Evolutionary conservation across 1,140 invertebrate genomes (phyloP).

Genomic region (Bradynema listronoti): DNA sequence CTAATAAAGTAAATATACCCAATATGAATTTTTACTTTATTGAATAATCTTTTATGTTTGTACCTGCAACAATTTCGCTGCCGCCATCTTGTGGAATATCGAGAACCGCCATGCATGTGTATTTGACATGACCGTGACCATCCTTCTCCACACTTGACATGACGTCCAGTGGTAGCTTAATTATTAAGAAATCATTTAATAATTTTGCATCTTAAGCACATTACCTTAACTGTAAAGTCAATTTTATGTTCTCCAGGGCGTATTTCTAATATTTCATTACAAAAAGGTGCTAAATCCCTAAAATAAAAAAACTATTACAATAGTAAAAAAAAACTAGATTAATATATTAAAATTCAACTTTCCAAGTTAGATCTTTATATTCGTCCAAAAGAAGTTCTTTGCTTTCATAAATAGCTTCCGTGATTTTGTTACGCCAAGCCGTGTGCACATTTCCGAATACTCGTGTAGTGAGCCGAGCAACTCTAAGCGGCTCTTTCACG

Average conservation of each 20-base stretch:
- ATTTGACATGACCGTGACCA: conserved; percentile 30
- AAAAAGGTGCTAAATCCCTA: conserved; percentile 39
- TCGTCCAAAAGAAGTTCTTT: conserved; percentile 45
- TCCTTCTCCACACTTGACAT: conserved; percentile 45
- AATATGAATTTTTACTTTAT: background rate
- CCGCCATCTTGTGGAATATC: conserved; percentile 46
- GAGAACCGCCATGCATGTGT: conserved; percentile 37
- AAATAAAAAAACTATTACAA: too few species aligned
- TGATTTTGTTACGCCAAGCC: conserved; percentile 35
- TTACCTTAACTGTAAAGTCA: conserved; percentile 37
- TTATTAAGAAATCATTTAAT: background rate
- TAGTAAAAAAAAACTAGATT: conserved; percentile 1
- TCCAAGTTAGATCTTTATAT: conserved; percentile 46
- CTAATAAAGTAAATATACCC: conserved; percentile 23
- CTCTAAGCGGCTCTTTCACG: conserved; percentile 28
- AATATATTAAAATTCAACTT: background rate
- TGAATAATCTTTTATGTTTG: background rate
- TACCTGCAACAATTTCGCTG: conserved; percentile 48
- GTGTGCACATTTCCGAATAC: conserved; percentile 43
- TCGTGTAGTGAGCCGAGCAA: conserved; percentile 37
- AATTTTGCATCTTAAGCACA: conserved; percentile 8
- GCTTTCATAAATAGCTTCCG: conserved; percentile 36
- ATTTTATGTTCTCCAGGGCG: conserved; percentile 38
- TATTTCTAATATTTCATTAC: conserved; percentile 39
- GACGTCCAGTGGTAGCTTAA: conserved; percentile 45